Evolutionary conservation across 30 jellyfish, hydroid and myxozoan species (phyloP).

Genomic region (Chrysaora quinquecirrha): DNA sequence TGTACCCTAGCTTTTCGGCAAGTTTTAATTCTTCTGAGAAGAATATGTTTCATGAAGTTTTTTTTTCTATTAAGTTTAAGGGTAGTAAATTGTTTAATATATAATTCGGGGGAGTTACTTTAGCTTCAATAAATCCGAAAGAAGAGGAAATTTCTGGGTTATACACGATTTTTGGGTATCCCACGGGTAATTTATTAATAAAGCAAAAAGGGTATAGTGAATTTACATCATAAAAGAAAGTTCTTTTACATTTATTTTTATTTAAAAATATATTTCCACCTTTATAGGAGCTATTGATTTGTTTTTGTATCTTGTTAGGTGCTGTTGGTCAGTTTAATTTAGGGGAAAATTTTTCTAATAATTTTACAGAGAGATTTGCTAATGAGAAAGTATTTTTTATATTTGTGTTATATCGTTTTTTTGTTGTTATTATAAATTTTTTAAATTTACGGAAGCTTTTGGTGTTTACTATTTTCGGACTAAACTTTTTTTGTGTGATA

Average conservation of each 20-base stretch:
- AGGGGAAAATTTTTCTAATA: background rate
- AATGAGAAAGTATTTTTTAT: background rate
- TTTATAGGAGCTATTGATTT: background rate
- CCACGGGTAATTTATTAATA: background rate
- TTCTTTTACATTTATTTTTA: background rate
- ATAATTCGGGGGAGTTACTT: background rate
- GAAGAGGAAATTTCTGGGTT: background rate
- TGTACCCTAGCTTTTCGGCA: background rate
- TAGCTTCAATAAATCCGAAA: background rate
- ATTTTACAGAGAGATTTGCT: background rate
- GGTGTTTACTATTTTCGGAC: too few relatives aligned
- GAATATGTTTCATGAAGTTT: background rate
- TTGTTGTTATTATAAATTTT: background rate
- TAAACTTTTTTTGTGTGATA: too few relatives aligned
- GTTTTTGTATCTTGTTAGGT: background rate
- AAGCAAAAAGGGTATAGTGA: background rate
- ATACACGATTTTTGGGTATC: background rate
- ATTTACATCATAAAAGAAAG: background rate
- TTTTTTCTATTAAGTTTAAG: background rate
- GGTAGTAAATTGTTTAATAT: background rate
- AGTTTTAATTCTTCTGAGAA: background rate
- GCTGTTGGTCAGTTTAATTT: background rate
- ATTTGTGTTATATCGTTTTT: background rate
- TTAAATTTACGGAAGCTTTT: too few relatives aligned
- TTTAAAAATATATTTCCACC: background rate